phyloP scores from a whole-genome alignment of 1,140 invertebrate species.

The Oreohelix idahoensis region DNA sequence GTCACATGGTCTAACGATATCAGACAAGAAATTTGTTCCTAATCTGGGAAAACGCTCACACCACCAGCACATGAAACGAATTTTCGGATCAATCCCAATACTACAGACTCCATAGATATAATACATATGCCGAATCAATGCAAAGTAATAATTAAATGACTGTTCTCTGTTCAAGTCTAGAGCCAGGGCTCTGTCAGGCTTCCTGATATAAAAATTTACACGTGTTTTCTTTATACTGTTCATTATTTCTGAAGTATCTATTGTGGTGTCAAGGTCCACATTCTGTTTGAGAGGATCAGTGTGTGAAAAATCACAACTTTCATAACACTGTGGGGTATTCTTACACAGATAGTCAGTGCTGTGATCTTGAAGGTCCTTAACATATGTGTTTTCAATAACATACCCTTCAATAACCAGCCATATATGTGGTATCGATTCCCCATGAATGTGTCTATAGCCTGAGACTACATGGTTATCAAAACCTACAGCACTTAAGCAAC shows the following conservation, averaged over 20 bases:
- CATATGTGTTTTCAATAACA: slow-evolving; percentile 28
- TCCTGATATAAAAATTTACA: background rate
- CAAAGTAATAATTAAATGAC: slow-evolving; percentile 33
- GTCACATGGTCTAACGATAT: background rate
- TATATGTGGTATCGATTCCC: background rate
- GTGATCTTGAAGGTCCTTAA: background rate
- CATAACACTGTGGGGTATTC: slow-evolving; percentile 20
- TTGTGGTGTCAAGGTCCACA: background rate
- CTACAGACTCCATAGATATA: background rate
- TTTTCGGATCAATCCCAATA: slow-evolving; percentile 27
- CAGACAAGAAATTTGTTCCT: slow-evolving; percentile 5
- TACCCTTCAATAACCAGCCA: slow-evolving; percentile 22
- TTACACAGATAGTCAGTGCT: background rate
- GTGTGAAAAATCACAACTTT: background rate
- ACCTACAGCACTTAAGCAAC: background rate
- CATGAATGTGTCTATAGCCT: background rate
- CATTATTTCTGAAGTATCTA: background rate
- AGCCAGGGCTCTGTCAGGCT: slow-evolving; percentile 4
- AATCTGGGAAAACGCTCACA: slow-evolving; percentile 15
- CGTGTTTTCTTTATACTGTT: background rate
- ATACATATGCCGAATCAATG: slow-evolving; percentile 33
- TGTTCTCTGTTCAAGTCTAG: slow-evolving; percentile 20
- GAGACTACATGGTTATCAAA: background rate
- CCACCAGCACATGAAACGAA: slow-evolving; percentile 16
- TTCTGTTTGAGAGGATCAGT: background rate